These are phyloP conservation scores for Nothoprocta pentlandii DNA, from an alignment of 2,113 vertebrate genomes.

Conservation along the genomic window DNA sequence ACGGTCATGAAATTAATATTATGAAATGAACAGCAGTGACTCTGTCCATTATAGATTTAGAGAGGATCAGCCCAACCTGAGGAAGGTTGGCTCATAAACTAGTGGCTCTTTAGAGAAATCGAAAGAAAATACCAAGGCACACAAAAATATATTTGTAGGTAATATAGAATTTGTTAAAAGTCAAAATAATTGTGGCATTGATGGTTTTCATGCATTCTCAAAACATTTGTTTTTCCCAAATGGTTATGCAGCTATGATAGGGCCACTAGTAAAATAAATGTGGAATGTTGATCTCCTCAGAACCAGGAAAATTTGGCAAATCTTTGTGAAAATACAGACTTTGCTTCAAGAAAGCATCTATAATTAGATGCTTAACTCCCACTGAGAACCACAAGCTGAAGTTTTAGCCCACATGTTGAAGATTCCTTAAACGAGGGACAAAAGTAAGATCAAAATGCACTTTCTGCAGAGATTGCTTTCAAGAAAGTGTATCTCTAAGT, in stretches of 20 bases:
- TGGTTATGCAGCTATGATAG: background rate
- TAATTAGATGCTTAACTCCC: background rate
- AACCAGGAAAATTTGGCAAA: background rate
- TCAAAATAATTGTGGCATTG: background rate
- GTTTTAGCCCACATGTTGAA: background rate
- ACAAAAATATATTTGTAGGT: background rate
- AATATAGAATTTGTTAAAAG: background rate
- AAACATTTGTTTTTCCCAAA: background rate
- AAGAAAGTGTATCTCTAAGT: background rate
- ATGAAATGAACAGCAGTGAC: background rate
- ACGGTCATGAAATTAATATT: background rate
- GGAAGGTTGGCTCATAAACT: background rate
- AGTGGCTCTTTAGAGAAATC: background rate
- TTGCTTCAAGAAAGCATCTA: background rate
- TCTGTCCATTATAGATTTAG: background rate
- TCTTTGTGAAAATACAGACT: background rate
- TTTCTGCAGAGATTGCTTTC: background rate
- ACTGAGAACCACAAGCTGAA: background rate
- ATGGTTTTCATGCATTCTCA: accelerated
- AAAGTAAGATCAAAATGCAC: background rate
- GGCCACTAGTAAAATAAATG: background rate
- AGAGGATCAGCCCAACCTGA: background rate
- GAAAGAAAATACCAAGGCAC: background rate
- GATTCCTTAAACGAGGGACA: background rate
- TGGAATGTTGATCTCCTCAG: background rate